Percentiles rank a stretch among this genome's conserved stretches.
Evolutionary conservation across 2,797 vertebrate genomes (phyloP).

Genomic region (Alca torda): DNA sequence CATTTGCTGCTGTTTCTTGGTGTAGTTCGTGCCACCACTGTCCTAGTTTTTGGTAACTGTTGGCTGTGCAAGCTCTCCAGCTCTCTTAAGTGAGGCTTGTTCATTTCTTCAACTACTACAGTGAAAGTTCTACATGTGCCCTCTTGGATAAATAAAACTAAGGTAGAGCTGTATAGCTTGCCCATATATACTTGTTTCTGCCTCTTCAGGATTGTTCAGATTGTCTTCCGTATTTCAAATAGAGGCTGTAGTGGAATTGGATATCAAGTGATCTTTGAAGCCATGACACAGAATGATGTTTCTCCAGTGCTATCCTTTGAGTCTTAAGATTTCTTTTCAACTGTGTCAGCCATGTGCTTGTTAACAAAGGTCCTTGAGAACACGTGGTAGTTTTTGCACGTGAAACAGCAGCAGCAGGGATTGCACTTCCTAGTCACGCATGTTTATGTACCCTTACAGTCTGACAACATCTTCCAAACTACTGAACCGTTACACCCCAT

Average conservation of each 20-base stretch:
- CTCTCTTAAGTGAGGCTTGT: neutral
- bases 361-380: neutral
- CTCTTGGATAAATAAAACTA: neutral
- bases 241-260: neutral
- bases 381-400: fast-evolving
- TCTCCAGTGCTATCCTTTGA: neutral
- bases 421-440: neutral
- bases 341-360: neutral
- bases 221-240: neutral
- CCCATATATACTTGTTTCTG: neutral
- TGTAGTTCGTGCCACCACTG: neutral
- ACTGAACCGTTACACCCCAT: neutral
- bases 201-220: neutral
- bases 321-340: neutral
- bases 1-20: neutral
- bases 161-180: neutral
- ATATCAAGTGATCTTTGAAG: neutral
- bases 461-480: neutral
- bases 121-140: neutral
- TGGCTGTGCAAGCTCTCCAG: neutral
- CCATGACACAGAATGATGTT: neutral
- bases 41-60: neutral
- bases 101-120: neutral
- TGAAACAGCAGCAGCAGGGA: neutral
- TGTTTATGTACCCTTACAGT: neutral